Evolutionary conservation across 2,113 vertebrate species (phyloP), one percentile per base, ranked within the genome.

Genomic region (Macroglossus sobrinus): DNA sequence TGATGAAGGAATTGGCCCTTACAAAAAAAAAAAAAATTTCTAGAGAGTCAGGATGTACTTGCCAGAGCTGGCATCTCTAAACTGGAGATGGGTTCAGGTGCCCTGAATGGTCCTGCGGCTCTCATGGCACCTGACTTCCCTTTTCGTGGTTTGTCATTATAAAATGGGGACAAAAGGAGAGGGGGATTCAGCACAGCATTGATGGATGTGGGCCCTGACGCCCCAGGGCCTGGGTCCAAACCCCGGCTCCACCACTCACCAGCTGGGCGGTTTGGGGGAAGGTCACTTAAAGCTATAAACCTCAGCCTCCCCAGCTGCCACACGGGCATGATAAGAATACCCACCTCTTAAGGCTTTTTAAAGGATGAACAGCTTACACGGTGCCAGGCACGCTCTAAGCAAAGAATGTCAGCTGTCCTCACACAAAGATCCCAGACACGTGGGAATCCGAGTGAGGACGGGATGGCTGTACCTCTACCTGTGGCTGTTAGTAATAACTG

Each of bases 401-500:
- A 38, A 16, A 86, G n/a, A 69, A 43, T 0, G 1, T 9, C 14
- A 15, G 61, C 26, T 53, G 4, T 16, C 9, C 2, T 40, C 5
- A 24, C 66, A 19, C 0, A 0, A 35, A 3, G 5, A 64, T 26
- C 79, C 24, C 69, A 21, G 30, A 22, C 10, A 26, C 16, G 0
- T 0, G 5, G n/a, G 59, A 10, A 28, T n/a, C 69, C 38, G 4
- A 2, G 12, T 4, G 64, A 66, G 3, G 19, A 7, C 43, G 18
- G 14, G n/a, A 55, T 12, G 35, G 28, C 91, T 21, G 15, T 5
- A 4, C 14, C 0, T 5, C 5, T 45, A 15, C 53, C 38, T 53
- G 10, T 4, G 7, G 40, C 40, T 61, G 2, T 24, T 71, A 57
- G 59, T 6, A 38, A 35, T n/a, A 2, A 40, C 30, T 2, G 10